Conservation (phyloP, 2,797 vertebrate genomes). For the Pelobates cultripes region DNA sequence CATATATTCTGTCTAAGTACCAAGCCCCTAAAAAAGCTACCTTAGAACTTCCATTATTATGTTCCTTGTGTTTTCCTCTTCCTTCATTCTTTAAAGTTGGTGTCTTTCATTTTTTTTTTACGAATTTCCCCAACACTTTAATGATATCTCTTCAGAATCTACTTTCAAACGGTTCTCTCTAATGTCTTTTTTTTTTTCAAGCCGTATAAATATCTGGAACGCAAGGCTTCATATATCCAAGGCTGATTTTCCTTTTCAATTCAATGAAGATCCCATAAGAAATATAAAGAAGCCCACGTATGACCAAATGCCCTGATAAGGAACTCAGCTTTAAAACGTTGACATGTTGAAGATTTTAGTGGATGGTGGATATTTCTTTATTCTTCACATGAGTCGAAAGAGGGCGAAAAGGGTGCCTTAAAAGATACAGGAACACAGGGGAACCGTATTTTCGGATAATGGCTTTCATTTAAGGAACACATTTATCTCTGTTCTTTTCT, state of each 20-base stretch:
- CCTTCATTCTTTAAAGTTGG: conserved; percentile 61
- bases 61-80: conserved; percentile 64
- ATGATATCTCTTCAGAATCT: conserved; percentile 53
- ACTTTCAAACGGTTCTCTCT: conserved; percentile 47
- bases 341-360: conserved; percentile 42
- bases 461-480: conserved; percentile 51
- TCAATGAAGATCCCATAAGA: conserved; percentile 45
- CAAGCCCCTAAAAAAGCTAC: conserved; percentile 65
- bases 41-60: conserved; percentile 76
- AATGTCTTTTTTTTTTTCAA: conserved; percentile 39
- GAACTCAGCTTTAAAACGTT: conserved; percentile 48
- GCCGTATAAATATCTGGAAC: conserved; percentile 45
- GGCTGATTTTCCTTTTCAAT: conserved; percentile 51
- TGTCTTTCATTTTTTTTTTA: conserved; percentile 65
- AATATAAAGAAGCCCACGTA: conserved; percentile 47
- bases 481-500: conserved; percentile 44
- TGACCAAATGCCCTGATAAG: conserved; percentile 45
- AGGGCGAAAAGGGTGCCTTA: conserved; percentile 48
- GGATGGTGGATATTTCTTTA: conserved; percentile 48
- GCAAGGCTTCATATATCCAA: conserved; percentile 48
- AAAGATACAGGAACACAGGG: conserved; percentile 37
- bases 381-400: conserved; percentile 34
- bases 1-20: conserved; percentile 71
- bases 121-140: conserved; percentile 62
- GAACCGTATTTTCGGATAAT: conserved; percentile 42